Conservation (phyloP, 2,797 vertebrate genomes). For the Sarcophilus harrisii region DNA sequence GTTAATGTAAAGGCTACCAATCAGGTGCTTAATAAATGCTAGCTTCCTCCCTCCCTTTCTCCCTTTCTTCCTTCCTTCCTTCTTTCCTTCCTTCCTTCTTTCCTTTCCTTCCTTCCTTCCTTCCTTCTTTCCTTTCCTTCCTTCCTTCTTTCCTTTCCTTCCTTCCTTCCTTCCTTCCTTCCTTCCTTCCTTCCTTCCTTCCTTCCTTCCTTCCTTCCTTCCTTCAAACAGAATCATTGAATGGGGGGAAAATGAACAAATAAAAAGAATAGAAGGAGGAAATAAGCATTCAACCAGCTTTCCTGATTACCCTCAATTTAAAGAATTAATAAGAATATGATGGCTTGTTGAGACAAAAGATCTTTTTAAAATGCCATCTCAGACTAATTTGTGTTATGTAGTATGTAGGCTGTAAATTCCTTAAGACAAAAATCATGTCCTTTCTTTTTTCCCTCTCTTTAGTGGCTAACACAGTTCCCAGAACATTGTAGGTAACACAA, state of each 20-base stretch:
- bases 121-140: neutral
- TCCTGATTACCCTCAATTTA: slow-evolving; percentile 17
- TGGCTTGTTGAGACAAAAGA: slow-evolving; percentile 20
- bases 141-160: too few relatives aligned
- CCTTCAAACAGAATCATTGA: neutral
- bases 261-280: neutral
- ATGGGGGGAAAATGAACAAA: neutral
- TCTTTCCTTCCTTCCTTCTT: neutral
- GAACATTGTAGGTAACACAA: neutral
- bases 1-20: too few relatives aligned
- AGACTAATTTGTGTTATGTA: neutral
- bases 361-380: neutral
- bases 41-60: too few relatives aligned
- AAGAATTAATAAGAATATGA: slow-evolving; percentile 14
- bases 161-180: too few relatives aligned
- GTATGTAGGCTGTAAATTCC: neutral
- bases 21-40: neutral
- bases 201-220: neutral
- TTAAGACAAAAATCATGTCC: neutral
- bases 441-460: neutral
- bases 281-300: neutral
- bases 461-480: neutral
- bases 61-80: too few relatives aligned
- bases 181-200: neutral
- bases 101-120: neutral